A percentile compares a stretch with the other conserved stretches of the same genome.
These are phyloP conservation scores for Riptortus pedestris DNA, from an alignment of 1,140 invertebrate species.

Conservation along the genomic window DNA sequence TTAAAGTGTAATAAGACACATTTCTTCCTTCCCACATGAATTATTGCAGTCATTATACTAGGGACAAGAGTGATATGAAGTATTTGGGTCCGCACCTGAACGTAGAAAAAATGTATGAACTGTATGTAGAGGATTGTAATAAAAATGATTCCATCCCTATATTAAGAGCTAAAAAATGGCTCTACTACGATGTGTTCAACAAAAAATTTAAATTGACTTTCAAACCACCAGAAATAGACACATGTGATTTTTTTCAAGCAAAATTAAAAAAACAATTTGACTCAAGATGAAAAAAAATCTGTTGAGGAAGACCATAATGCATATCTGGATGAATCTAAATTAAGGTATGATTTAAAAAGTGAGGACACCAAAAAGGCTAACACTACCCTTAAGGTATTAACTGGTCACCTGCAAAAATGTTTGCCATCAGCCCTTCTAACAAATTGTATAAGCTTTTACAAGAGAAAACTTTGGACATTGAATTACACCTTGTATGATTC, in stretches of 20 bases:
- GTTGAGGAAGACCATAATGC: conserved; percentile 20
- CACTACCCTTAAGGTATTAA: conserved; percentile 17
- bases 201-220: conserved; percentile 20
- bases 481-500: conserved; percentile 26
- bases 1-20: conserved; percentile 13
- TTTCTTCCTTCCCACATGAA: conserved; percentile 21
- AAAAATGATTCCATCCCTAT: conserved; percentile 12
- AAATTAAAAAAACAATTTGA: conserved; percentile 24
- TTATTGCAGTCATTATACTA: conserved; percentile 22
- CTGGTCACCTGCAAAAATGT: conserved; percentile 20
- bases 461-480: conserved; percentile 24
- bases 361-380: conserved; percentile 8
- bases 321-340: conserved; percentile 24
- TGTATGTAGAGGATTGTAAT: conserved; percentile 16
- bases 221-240: conserved; percentile 22
- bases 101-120: conserved; percentile 22
- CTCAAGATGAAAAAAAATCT: conserved; percentile 20
- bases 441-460: conserved; percentile 25
- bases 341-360: conserved; percentile 21
- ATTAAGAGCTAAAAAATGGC: conserved; percentile 11
- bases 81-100: conserved; percentile 18
- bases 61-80: conserved; percentile 18
- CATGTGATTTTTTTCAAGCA: conserved; percentile 19
- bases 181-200: conserved; percentile 22
- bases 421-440: conserved; percentile 22